These are phyloP conservation scores for Adelognathus sp. DNA, from an alignment of 2,888 invertebrate genomes.

Conservation along the genomic window DNA sequence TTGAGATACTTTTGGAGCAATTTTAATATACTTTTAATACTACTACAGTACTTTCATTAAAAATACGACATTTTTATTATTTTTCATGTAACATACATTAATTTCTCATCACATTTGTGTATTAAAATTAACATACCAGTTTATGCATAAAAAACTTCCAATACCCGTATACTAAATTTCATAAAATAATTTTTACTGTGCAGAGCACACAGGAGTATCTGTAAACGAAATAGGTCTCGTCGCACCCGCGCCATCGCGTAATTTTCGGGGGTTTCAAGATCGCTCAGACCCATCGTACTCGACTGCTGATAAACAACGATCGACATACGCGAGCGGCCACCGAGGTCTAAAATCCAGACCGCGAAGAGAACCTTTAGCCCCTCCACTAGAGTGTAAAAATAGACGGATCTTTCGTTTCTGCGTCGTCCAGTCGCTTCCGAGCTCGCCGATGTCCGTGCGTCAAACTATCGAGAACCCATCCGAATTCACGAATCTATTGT, in stretches of 20 bases:
- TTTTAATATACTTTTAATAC: no score
- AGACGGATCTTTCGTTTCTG: constrained; percentile 48
- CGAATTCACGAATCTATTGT: background rate
- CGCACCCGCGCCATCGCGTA: background rate
- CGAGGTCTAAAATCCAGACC: constrained; percentile 5
- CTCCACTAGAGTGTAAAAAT: constrained; percentile 55
- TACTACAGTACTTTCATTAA: no score
- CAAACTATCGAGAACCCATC: constrained; percentile 12
- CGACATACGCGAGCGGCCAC: constrained; percentile 14
- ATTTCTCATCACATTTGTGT: no score
- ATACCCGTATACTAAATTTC: no score
- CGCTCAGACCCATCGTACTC: background rate
- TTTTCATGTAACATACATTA: no score
- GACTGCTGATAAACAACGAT: constrained; percentile 12
- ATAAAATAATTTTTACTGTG: no score
- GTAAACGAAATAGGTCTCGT: background rate
- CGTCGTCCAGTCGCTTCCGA: constrained; percentile 52
- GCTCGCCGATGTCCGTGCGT: constrained; percentile 47
- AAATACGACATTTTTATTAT: no score
- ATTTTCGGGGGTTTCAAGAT: background rate
- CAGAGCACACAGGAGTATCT: background rate
- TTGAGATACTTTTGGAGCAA: no score
- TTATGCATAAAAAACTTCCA: no score
- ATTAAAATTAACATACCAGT: no score
- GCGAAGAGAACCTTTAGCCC: constrained; percentile 41